Evolutionary conservation across 2,113 vertebrate species (phyloP), one percentile per base, ranked within the genome.

Genomic region (Psephotus haematonotus): DNA sequence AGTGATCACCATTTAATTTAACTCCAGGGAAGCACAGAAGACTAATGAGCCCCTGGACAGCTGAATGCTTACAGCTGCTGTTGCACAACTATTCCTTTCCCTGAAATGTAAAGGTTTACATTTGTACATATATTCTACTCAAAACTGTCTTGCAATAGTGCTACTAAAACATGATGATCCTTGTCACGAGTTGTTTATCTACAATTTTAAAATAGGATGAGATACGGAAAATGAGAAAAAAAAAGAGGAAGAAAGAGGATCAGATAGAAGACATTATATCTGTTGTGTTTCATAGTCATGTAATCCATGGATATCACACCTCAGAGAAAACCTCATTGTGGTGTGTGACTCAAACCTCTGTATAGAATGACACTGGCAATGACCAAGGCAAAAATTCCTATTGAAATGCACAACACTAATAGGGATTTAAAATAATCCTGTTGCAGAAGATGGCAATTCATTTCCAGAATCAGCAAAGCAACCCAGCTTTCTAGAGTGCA

Each of bases 1-100:
- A 85, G 22, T 65, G 29, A 12, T 87, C 37, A 55, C 55, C 72
- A 33, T 93, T 97, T 97, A 91, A 95, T 97, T 95, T 96, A 76
- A 53, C 94, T 85, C 55, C 10, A 64, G 80, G 86, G 85, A 95
- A 94, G 87, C 49, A 85, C 44, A 72, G 83, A 96, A 81, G 43
- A 47, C 69, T 94, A 94, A 96, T 85, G 90, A 96, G 88, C 67
- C 91, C 76, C 87, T 53, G 49, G 71, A 92, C 47, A 96, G 80
- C 39, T 89, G 75, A 68, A 43, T 55, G 37, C 35, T 76, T 86
- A 37, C 35, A 69, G 35, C 43, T 90, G 49, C 47, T 88, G n/a
- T 47, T 64, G 60, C 31, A 49, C 11, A 52, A 33, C 27, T 57
- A 46, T 80, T 80, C 9, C 25, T 69, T 72, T 57, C 13, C 39